Conservation (phyloP, 2,888 invertebrate species). For the Shargacucullia verbasci region DNA sequence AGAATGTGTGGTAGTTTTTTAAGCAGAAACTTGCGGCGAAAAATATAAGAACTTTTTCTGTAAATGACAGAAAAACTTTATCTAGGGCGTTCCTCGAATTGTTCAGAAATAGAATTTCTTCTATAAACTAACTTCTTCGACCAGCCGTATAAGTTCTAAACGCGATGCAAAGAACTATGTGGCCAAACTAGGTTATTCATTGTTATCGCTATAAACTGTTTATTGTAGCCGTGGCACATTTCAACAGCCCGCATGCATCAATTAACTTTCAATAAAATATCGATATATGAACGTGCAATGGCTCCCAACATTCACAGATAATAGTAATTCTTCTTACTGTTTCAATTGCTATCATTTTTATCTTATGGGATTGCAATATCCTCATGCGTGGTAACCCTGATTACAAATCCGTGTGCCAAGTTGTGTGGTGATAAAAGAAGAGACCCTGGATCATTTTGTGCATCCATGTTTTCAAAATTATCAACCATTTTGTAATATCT, state of each 20-base stretch:
- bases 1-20: background rate
- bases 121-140: slow-evolving; percentile 29
- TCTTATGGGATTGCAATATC: too few relatives aligned
- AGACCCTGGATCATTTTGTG: too few relatives aligned
- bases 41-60: slow-evolving; percentile 18
- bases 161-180: slow-evolving; percentile 20
- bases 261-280: slow-evolving; percentile 76
- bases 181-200: slow-evolving; percentile 32
- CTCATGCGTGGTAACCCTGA: too few relatives aligned
- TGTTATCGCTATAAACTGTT: slow-evolving; percentile 45
- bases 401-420: too few relatives aligned
- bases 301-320: slow-evolving; percentile 40
- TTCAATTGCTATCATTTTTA: too few relatives aligned
- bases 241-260: slow-evolving; percentile 73
- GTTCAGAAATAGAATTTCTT: slow-evolving; percentile 38
- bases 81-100: slow-evolving; percentile 29
- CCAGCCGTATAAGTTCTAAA: slow-evolving; percentile 31
- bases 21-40: slow-evolving; percentile 11
- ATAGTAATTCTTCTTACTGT: too few relatives aligned
- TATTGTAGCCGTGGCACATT: slow-evolving; percentile 64
- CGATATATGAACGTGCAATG: slow-evolving; percentile 53
- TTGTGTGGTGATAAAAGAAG: too few relatives aligned
- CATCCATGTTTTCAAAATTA: too few relatives aligned
- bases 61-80: slow-evolving; percentile 32
- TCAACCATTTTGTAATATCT: too few relatives aligned